Evolutionary conservation across 1,140 invertebrate genomes (phyloP).

Genomic region (Gerris buenoi): DNA sequence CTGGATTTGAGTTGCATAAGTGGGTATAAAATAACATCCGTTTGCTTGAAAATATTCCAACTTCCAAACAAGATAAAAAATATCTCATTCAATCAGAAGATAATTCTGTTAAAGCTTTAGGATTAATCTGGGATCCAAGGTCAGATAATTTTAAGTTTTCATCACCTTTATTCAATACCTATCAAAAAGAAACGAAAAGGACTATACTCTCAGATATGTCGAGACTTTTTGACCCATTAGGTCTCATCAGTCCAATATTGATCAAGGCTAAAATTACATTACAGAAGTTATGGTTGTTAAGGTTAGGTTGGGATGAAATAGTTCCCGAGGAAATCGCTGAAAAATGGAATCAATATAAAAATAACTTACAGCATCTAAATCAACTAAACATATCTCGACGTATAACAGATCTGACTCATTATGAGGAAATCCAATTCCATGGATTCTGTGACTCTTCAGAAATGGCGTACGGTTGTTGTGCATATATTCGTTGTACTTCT

Average conservation of each 20-base stretch:
- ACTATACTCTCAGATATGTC: not conserved
- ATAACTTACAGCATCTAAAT: not conserved
- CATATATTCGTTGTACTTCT: not conserved
- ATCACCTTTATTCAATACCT: not conserved
- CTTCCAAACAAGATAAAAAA: not conserved
- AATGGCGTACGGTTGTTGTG: not conserved
- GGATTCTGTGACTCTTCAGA: not conserved
- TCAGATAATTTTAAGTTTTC: not conserved
- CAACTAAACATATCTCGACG: not conserved
- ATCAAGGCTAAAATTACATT: not conserved
- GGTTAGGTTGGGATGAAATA: not conserved
- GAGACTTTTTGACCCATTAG: not conserved
- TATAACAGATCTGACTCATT: not conserved
- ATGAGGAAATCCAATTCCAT: not conserved
- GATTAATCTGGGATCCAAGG: not conserved
- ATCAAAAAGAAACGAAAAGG: not conserved
- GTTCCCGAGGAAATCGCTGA: not conserved
- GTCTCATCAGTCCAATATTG: not conserved
- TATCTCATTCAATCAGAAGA: not conserved
- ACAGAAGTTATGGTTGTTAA: not conserved
- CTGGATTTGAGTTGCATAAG: not conserved
- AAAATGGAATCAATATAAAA: not conserved
- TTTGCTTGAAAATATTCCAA: not conserved
- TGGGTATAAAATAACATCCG: not conserved
- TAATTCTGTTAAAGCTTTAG: not conserved